A percentile compares a stretch with the other conserved stretches of the same genome.
phyloP scores from a whole-genome alignment of 2,888 invertebrate species.

The Conistra vaccinii region DNA sequence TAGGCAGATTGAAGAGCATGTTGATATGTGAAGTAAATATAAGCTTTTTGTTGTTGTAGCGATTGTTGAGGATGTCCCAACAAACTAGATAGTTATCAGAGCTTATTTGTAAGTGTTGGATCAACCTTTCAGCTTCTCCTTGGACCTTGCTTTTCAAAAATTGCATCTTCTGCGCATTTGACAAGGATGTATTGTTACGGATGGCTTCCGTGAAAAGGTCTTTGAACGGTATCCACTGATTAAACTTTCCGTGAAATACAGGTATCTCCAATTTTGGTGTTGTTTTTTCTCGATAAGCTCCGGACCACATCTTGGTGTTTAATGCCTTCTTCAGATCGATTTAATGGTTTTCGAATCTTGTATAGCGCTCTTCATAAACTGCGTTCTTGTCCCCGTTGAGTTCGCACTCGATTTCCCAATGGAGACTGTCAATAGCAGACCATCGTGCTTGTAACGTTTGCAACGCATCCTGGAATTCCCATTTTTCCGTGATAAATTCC shows the following conservation, averaged over 20 bases:
- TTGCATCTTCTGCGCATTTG: neutral
- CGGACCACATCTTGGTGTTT: neutral
- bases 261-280: neutral
- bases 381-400: neutral
- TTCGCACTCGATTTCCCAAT: neutral
- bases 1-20: no score
- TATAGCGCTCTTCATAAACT: neutral
- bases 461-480: constrained; percentile 10
- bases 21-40: no score
- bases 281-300: neutral
- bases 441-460: neutral
- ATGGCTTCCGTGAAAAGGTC: neutral
- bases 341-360: neutral
- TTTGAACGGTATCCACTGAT: neutral
- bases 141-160: constrained; percentile 1
- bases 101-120: constrained; percentile 1
- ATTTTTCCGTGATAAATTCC: constrained; percentile 12
- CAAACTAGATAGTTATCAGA: no score
- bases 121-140: neutral
- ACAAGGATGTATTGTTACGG: neutral
- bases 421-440: neutral
- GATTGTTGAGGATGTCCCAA: no score
- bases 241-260: neutral
- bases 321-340: neutral
- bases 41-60: no score